Base-by-base conservation (phyloP, 2,888 invertebrate species). In the Drosophila neoperkinsi region DNA sequence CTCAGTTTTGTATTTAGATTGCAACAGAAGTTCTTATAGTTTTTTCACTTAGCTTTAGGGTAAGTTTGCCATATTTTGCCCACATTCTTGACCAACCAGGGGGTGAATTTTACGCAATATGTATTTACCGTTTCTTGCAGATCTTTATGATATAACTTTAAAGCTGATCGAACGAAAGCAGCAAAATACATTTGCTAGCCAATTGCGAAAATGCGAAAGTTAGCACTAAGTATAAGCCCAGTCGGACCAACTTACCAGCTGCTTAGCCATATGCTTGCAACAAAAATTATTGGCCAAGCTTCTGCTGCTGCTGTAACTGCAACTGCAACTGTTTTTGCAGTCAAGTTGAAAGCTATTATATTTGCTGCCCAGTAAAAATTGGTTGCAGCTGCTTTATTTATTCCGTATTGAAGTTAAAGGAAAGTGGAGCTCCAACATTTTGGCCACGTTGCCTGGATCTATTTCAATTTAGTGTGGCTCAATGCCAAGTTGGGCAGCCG, bases 381-480 rank as follows among this genome's bases (percentile, higher is more conserved):
- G 79, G 65, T 68, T 79, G 87, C 64, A 79, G 71, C 72, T 70
- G 83, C 74, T 73, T 79, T 84, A 81, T 75, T 77, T 89, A 75
- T 65, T 74, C 74, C 71, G 66, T 77, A 87, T 84, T 84, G 87
- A 86, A 85, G 79, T 87, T 84, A 87, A 84, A 81, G 79, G 67
- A 74, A 53, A 56, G 30, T 28, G 56, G 21, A 43, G 63, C 55
- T 56, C 71, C 59, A 34, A 63, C 60, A 28, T 64, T 49, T 74
- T 60, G 74, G 81, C 81, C 75, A 78, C 68, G 64, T 46, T 75
- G 66, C 60, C 62, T 74, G 79, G 77, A 67, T 74, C 73, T 81
- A 78, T 85, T 88, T 85, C 86, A 86, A 87, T 86, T 81, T 82
- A 72, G 61, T 74, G 80, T 86, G 86, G 86, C 89, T 53, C 77